phyloP scores from a whole-genome alignment of 2,888 invertebrate genomes.

The Drosophila setosimentum region DNA sequence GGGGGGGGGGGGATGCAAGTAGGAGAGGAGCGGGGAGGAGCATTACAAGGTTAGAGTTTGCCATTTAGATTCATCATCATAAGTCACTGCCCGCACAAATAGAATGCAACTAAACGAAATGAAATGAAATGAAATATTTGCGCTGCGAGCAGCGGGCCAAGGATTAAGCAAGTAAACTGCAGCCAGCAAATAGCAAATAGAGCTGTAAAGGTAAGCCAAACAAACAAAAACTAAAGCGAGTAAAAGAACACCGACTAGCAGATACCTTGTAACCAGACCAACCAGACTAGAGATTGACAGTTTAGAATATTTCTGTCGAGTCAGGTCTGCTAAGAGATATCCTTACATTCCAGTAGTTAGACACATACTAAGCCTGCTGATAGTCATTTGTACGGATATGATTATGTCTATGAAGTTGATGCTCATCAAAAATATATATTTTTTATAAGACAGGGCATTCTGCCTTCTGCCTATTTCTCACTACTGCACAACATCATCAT shows the following conservation, averaged over 20 bases:
- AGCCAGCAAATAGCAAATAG: slow-evolving; percentile 58
- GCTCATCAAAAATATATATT: too few species aligned
- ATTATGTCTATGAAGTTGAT: not conserved
- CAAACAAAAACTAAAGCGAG: slow-evolving; percentile 21
- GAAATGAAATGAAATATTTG: slow-evolving; percentile 82
- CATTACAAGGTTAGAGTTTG: slow-evolving; percentile 31
- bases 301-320: too few species aligned
- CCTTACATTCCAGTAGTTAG: too few species aligned
- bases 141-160: slow-evolving; percentile 43
- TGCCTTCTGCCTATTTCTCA: too few species aligned
- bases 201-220: slow-evolving; percentile 66
- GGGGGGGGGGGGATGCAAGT: not conserved
- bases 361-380: not conserved
- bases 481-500: too few species aligned
- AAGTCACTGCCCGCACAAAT: slow-evolving; percentile 81
- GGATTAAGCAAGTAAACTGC: slow-evolving; percentile 52
- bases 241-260: not conserved
- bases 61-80: slow-evolving; percentile 85
- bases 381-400: not conserved
- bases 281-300: fast-evolving
- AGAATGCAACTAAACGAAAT: slow-evolving; percentile 69
- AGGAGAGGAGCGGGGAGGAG: not conserved
- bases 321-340: not conserved
- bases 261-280: not conserved
- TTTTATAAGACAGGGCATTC: too few species aligned